These are phyloP conservation scores for Pogoniulus pusillus DNA, from an alignment of 2,797 vertebrate genomes.

Conservation along the genomic window DNA sequence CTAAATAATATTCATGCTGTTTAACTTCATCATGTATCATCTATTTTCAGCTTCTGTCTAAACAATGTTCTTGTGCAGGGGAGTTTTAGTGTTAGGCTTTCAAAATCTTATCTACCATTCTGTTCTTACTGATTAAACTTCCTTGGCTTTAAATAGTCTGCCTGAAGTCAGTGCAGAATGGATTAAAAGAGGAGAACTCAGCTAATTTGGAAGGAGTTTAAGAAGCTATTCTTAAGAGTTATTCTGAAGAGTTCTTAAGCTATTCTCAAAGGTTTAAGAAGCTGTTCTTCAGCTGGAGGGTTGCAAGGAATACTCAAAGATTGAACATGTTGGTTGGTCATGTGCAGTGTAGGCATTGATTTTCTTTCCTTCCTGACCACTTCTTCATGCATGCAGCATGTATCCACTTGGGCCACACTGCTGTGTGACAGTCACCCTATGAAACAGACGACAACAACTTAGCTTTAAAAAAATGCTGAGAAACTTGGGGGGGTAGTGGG, in stretches of 20 bases:
- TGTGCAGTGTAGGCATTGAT: background rate
- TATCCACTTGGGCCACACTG: background rate
- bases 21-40: background rate
- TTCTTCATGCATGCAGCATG: background rate
- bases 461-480: background rate
- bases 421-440: background rate
- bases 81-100: background rate
- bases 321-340: background rate
- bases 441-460: background rate
- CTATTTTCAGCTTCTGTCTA: background rate
- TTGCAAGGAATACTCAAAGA: background rate
- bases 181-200: background rate
- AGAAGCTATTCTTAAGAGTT: background rate
- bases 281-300: background rate
- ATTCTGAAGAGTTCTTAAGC: background rate
- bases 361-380: background rate
- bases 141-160: background rate
- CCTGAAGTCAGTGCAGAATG: background rate
- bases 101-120: background rate
- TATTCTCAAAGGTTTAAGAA: background rate
- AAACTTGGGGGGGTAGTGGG: background rate
- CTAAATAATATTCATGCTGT: background rate
- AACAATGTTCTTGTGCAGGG: background rate
- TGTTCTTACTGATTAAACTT: background rate
- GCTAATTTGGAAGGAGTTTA: background rate